Evolutionary conservation across 2,888 invertebrate genomes (phyloP), one percentile per base, ranked within the genome.

Genomic region (Chironomus tentans): DNA sequence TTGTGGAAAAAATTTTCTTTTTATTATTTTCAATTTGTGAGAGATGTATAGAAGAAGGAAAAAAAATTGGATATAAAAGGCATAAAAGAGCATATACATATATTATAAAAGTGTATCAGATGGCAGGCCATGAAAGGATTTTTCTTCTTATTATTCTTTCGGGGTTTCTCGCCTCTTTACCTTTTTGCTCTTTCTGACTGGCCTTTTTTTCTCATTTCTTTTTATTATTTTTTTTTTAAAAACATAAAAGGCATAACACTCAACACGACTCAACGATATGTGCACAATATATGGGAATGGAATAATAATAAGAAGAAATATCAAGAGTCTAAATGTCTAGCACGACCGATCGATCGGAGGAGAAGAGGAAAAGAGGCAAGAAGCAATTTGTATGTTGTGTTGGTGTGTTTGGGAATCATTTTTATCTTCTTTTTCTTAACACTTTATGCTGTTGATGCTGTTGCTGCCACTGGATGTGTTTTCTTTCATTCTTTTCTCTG

Each of bases 91-190:
- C 65, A 65, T 21, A 21, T 24, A 24, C 21, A 74, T 68, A 65
- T 61, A 24, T 21, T 38, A 38, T 21, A 61, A 72, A 72, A 61
- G 68, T 68, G 48, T 74, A 74, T 74, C 74, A 74, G 74, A 74
- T 74, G 74, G 74, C 74, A 74, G 12, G 22, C 70, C 68, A 74
- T 74, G 74, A 74, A 74, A 74, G 74, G 74, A 74, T 74, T 74
- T 74, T 74, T 74, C 74, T 68, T 73, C 65, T 73, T 65, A 62
- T 38, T 38, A 38, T 65, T 65, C 68, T 62, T 47, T 47, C 72
- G 74, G 74, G 74, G 22, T 74, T 74, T 74, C 74, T 74, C 74
- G 65, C 46, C 46, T 68, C 46, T 68, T 68, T 46, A 68, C 48
- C 38, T 61, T 46, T 46, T 73, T 65, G 46, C 48, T 74, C 74